A percentile compares a stretch with the other conserved stretches of the same genome.
Conservation (phyloP, 2,797 vertebrate species). For the Spinus pinus region DNA sequence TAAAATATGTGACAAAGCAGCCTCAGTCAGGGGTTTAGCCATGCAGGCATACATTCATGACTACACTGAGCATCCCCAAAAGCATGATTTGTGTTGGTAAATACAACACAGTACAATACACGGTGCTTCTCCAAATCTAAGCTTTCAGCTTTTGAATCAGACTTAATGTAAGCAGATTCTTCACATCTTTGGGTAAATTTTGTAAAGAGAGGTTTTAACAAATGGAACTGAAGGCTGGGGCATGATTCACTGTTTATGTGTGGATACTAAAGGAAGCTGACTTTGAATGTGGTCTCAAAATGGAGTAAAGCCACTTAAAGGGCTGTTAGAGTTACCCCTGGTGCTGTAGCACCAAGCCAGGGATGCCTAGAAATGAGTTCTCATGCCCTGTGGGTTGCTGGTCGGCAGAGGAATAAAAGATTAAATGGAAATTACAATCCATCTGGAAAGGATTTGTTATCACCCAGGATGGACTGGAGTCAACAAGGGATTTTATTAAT, state of each 20-base stretch:
- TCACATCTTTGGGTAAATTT: background rate
- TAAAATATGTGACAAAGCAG: background rate
- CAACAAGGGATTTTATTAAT: conserved; percentile 56
- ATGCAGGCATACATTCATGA: fast-evolving
- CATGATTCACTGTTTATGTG: fast-evolving
- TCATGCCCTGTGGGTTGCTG: background rate
- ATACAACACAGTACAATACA: fast-evolving
- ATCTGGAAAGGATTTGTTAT: conserved; percentile 54
- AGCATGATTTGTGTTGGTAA: background rate
- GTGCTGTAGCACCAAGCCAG: background rate
- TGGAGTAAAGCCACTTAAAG: background rate
- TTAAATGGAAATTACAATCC: conserved; percentile 36
- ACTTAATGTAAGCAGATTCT: background rate
- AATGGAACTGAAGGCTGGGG: background rate
- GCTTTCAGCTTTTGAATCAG: background rate
- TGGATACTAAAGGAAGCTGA: background rate
- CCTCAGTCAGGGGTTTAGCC: background rate
- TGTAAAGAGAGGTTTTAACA: background rate
- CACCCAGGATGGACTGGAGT: conserved; percentile 10
- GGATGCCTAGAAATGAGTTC: background rate
- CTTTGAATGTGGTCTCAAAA: background rate
- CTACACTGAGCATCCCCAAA: background rate
- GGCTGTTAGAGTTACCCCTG: background rate
- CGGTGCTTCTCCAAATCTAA: background rate
- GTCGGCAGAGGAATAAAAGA: background rate